Percentiles rank a stretch among this genome's conserved stretches.
These are phyloP conservation scores for Enteromius trimaculatus DNA, from an alignment of 2,797 vertebrate species.

Conservation along the genomic window DNA sequence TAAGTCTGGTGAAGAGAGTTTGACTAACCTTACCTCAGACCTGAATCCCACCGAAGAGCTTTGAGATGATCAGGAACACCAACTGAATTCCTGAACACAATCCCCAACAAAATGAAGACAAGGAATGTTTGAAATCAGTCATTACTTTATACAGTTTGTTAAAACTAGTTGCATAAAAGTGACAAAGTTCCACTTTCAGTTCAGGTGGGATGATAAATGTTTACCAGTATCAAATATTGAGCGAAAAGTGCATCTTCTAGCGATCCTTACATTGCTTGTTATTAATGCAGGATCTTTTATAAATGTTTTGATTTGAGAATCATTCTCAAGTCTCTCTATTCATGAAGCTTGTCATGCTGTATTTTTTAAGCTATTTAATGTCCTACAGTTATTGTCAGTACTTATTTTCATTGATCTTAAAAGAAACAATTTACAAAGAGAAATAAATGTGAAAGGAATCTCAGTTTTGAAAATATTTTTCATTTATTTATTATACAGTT, in stretches of 20 bases:
- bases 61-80: background rate
- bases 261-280: background rate
- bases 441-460: background rate
- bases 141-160: background rate
- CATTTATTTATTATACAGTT: background rate
- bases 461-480: background rate
- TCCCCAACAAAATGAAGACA: background rate
- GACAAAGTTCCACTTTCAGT: background rate
- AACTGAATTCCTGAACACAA: background rate
- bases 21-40: background rate
- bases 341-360: too few species aligned
- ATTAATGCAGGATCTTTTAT: background rate
- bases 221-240: background rate
- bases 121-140: background rate
- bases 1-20: background rate
- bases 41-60: background rate
- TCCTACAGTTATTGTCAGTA: background rate
- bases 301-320: background rate
- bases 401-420: background rate
- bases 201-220: background rate
- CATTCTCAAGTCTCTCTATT: background rate
- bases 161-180: background rate
- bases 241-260: conserved; percentile 1
- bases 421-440: background rate
- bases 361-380: background rate